Base-by-base conservation (phyloP, 2,888 invertebrate species). In the Diadegma fenestrale region DNA sequence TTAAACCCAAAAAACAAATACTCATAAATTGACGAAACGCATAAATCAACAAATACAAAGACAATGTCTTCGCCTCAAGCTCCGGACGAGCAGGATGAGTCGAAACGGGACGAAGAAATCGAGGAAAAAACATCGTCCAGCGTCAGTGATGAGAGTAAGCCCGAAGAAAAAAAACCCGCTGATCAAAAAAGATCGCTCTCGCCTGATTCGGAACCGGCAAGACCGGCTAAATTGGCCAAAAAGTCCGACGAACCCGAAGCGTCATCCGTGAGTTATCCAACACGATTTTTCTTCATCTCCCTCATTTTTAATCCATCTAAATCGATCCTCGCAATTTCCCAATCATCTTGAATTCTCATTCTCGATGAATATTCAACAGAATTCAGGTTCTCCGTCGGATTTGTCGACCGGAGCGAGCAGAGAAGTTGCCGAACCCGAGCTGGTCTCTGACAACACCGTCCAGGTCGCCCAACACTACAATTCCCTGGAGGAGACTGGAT, bases 391-490 rank as follows among this genome's bases (percentile, higher is more conserved):
- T n/a, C 90, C 91, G 22, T 90, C 91, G 1, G 91, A 92, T 76
- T 80, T 92, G 54, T 89, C 90, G 2, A 88, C 82, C 0, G 89
- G 89, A 14, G 89, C 80, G 7, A 88, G 86, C 6, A 90, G 88
- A 76, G 84, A 88, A n/a, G 54, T 48, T n/a, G 80, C 85, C 33
- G 86, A 88, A 45, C 26, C 72, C 14, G 87, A 88, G 68, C 82
- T 88, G 45, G 17, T 80, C 14, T 87, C 88, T 12, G 95, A 95
- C 87, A 95, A 95, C 89, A 94, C 95, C 37, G 94, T 94, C 86
- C 94, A 97, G 14, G 98, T 99, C 0, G 99, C 99, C 1, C 96
- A 97, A 4, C 99, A 99, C 94, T 99, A 99, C 93, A 99, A 99
- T 94, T 96, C 96, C 76, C 94, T 99, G 12, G 96, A 97, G 93